Conservation (phyloP, 2,888 invertebrate species). For the Scelioninae gen. 2 region DNA sequence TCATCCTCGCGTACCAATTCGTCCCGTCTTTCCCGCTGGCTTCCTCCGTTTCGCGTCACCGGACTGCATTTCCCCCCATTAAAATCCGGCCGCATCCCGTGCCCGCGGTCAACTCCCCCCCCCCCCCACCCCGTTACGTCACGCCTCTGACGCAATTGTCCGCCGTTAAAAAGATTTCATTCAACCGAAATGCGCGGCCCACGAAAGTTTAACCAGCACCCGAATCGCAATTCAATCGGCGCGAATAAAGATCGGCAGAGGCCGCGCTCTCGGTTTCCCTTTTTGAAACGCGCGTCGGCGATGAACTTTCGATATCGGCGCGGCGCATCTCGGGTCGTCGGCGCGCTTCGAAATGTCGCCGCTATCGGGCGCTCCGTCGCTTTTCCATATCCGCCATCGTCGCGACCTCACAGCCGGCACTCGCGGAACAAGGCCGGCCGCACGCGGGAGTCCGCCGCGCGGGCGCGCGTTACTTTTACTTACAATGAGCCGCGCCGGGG, state of each 20-base stretch:
- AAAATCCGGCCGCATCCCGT: no score
- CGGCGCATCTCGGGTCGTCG: slow-evolving; percentile 43
- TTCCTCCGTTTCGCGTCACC: no score
- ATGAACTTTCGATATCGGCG: slow-evolving; percentile 55
- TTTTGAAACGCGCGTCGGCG: slow-evolving; percentile 49
- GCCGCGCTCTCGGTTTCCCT: slow-evolving; percentile 39
- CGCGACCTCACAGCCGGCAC: slow-evolving; percentile 62
- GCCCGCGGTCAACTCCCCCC: no score
- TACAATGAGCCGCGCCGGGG: slow-evolving; percentile 57
- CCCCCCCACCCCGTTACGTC: no score
- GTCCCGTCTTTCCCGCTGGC: no score
- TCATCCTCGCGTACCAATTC: no score
- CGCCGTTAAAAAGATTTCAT: no score
- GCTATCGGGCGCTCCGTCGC: slow-evolving; percentile 34
- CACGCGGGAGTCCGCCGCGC: slow-evolving; percentile 59
- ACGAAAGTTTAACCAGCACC: no score
- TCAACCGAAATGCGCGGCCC: no score
- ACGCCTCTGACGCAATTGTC: no score
- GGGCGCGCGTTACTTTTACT: slow-evolving; percentile 66
- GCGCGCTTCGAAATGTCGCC: slow-evolving; percentile 55
- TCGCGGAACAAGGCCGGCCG: slow-evolving; percentile 68
- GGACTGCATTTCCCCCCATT: no score
- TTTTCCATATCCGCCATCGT: slow-evolving; percentile 58
- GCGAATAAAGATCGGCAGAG: slow-evolving; percentile 36
- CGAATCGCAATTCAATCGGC: slow-evolving; percentile 28